A percentile compares a stretch with the other conserved stretches of the same genome.
Evolutionary conservation across 2,113 vertebrate species (phyloP).

Genomic region (Antechinus flavipes): DNA sequence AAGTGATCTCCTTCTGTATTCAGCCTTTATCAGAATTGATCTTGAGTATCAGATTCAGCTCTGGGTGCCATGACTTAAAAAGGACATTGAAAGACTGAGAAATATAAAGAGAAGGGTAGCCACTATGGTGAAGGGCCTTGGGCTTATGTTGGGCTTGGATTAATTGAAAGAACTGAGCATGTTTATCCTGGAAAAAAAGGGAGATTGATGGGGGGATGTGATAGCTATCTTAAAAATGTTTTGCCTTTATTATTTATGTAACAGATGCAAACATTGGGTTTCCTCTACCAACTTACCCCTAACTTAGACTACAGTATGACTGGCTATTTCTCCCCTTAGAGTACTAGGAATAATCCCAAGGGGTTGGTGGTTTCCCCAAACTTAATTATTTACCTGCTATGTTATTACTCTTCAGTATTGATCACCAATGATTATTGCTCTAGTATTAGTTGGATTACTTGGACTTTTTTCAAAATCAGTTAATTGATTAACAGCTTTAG

Average conservation of each 20-base stretch:
- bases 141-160: not conserved
- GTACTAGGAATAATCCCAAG: not conserved
- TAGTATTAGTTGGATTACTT: not conserved
- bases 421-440: not conserved
- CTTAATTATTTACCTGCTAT: not conserved
- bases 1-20: not conserved
- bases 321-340: not conserved
- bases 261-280: not conserved
- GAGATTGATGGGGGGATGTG: not conserved
- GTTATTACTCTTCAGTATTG: not conserved
- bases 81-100: not conserved
- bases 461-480: not conserved
- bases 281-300: not conserved
- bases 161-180: not conserved
- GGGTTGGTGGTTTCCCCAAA: not conserved
- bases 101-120: not conserved
- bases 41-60: not conserved
- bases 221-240: not conserved
- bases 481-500: not conserved
- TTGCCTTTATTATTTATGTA: not conserved
- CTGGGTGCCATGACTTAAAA: not conserved
- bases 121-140: not conserved
- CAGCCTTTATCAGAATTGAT: not conserved
- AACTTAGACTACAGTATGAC: not conserved
- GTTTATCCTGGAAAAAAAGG: not conserved